A percentile compares a stretch with the other conserved stretches of the same genome.
phyloP scores from a whole-genome alignment of 2,113 vertebrate genomes.

The Chascanopsetta lugubris region DNA sequence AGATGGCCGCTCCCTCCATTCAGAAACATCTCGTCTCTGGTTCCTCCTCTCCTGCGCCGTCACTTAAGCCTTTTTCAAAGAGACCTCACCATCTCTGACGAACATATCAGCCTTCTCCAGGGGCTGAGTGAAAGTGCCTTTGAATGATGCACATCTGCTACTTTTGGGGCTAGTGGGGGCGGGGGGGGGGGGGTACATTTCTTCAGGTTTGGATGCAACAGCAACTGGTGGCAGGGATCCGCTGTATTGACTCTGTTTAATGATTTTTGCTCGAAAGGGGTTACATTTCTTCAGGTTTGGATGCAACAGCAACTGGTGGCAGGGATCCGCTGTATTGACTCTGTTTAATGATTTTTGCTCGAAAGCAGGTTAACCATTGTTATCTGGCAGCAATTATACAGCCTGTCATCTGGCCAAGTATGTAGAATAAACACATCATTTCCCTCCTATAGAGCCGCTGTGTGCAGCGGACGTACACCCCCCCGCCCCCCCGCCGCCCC shows the following conservation, averaged over 20 bases:
- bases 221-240: constrained; percentile 21
- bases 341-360: constrained; percentile 37
- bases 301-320: constrained; percentile 10
- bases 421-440: constrained; percentile 72
- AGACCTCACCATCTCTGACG: constrained; percentile 35
- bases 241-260: constrained; percentile 23
- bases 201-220: not conserved
- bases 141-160: not conserved
- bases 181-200: no score
- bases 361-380: constrained; percentile 49
- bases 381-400: constrained; percentile 52
- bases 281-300: constrained; percentile 4
- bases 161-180: no score
- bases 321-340: constrained; percentile 26
- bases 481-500: constrained; percentile 12
- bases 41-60: constrained; percentile 11
- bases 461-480: constrained; percentile 6
- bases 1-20: constrained; percentile 49
- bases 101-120: constrained; percentile 6
- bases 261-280: constrained; percentile 51
- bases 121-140: not conserved
- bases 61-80: constrained; percentile 4
- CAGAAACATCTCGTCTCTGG: constrained; percentile 37
- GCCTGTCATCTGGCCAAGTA: constrained; percentile 60
- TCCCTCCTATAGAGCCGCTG: constrained; percentile 59